phyloP scores from a whole-genome alignment of 2,888 invertebrate species.

The Metacarcinus magister region DNA sequence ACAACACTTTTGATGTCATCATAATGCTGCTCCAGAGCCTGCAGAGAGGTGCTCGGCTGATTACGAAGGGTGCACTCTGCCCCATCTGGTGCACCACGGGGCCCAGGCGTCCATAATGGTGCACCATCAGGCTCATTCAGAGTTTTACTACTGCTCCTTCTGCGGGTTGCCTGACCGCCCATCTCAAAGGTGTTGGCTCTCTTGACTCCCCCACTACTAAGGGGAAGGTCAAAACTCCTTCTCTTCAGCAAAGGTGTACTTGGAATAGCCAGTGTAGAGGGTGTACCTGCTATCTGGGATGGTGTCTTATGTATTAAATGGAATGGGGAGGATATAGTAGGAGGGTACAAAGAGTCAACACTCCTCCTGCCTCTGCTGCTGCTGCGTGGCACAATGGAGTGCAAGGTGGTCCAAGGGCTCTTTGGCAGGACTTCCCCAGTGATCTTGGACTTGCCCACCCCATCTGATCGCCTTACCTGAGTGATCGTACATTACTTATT shows the following conservation, averaged over 20 bases:
- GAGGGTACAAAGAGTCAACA: conserved; percentile 46
- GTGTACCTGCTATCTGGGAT: not conserved
- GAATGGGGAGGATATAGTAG: not conserved
- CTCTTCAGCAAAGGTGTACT: conserved; percentile 56
- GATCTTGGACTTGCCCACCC: not conserved
- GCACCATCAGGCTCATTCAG: conserved; percentile 79
- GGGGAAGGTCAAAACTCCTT: conserved; percentile 73
- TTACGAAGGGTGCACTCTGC: conserved; percentile 77
- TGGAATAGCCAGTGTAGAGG: not conserved
- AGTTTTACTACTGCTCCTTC: conserved; percentile 63
- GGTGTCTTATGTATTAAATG: conserved; percentile 16
- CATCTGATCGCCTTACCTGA: conserved; percentile 22
- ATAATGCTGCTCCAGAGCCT: conserved; percentile 78
- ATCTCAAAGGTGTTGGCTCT: conserved; percentile 62
- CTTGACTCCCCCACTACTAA: conserved; percentile 62
- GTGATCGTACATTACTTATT: not conserved
- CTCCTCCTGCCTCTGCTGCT: conserved; percentile 62
- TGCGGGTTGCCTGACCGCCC: conserved; percentile 38
- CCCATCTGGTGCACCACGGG: conserved; percentile 80
- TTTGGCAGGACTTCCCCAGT: not conserved
- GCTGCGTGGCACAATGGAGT: not conserved
- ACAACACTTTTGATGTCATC: conserved; percentile 79
- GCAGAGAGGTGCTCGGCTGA: conserved; percentile 22
- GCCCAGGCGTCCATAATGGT: conserved; percentile 58
- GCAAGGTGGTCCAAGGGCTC: not conserved